Percentiles rank a stretch among this genome's conserved stretches.
These are phyloP conservation scores for Engystomops pustulosus DNA, from an alignment of 2,113 vertebrate genomes.

Conservation along the genomic window DNA sequence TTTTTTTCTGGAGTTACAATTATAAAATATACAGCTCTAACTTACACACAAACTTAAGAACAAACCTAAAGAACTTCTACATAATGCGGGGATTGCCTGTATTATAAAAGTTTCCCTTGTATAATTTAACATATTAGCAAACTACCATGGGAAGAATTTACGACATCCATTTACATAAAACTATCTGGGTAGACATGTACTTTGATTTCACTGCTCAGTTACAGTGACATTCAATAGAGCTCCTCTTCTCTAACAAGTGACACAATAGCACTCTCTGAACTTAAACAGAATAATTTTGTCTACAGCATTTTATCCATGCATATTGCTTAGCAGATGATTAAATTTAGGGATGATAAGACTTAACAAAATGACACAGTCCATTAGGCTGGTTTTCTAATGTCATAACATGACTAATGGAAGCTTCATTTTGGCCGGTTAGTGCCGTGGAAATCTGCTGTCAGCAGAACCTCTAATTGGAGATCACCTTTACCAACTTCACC, in stretches of 20 bases:
- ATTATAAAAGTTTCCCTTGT: no score
- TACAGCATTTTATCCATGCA: slow-evolving; percentile 31
- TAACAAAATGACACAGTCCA: slow-evolving; percentile 53
- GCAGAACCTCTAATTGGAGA: slow-evolving; percentile 67
- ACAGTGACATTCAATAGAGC: not conserved
- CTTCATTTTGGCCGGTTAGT: slow-evolving; percentile 61
- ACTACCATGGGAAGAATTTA: no score
- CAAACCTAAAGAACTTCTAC: no score
- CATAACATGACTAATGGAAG: slow-evolving; percentile 64
- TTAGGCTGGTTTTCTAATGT: slow-evolving; percentile 62
- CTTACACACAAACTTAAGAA: no score
- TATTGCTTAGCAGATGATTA: slow-evolving; percentile 42
- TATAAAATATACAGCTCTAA: no score
- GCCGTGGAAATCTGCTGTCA: slow-evolving; percentile 65
- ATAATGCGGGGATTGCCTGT: no score
- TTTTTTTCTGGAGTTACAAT: no score
- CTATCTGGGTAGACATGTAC: not conserved
- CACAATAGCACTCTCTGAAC: slow-evolving; percentile 6
- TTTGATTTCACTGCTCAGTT: not conserved
- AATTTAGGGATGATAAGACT: slow-evolving; percentile 32
- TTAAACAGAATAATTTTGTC: not conserved
- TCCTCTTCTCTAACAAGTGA: not conserved
- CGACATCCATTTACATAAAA: not conserved
- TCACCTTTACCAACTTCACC: slow-evolving; percentile 65
- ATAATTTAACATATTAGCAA: no score